phyloP scores from a whole-genome alignment of 2,888 invertebrate genomes.

The Herminia tarsipennalis region DNA sequence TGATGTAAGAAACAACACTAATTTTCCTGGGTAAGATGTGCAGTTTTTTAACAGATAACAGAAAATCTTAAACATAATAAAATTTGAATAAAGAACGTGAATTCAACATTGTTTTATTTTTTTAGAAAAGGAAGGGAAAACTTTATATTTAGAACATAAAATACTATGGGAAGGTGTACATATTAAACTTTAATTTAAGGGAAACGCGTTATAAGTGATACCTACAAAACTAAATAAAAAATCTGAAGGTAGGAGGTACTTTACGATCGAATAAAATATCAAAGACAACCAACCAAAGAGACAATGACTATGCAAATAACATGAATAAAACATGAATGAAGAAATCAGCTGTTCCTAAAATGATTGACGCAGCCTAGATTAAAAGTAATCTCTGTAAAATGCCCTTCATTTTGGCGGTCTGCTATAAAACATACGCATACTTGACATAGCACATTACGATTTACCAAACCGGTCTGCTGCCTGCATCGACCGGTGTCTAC shows the following conservation, averaged over 20 bases:
- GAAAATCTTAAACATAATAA: no score
- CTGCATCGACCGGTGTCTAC: constrained; percentile 60
- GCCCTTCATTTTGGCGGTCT: constrained; percentile 67
- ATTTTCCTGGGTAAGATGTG: no score
- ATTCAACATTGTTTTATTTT: no score
- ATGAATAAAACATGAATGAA: constrained; percentile 48
- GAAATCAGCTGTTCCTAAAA: constrained; percentile 53
- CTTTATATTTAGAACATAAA: no score
- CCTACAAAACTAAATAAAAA: background rate
- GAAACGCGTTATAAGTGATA: background rate
- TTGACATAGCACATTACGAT: constrained; percentile 60
- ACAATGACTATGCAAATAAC: constrained; percentile 42
- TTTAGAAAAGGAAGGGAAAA: no score
- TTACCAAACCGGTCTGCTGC: constrained; percentile 78
- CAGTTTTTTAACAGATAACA: no score
- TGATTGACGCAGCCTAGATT: constrained; percentile 28
- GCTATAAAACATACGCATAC: constrained; percentile 43
- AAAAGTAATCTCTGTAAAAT: constrained; percentile 47
- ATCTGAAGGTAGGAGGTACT: background rate
- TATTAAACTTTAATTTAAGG: no score
- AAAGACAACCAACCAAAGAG: constrained; percentile 18
- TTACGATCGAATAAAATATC: constrained; percentile 30
- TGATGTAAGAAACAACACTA: no score
- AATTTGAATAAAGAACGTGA: no score
- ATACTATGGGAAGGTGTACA: no score